Evolutionary conservation across 2,797 vertebrate species (phyloP).

Genomic region (Eulemur mongoz): DNA sequence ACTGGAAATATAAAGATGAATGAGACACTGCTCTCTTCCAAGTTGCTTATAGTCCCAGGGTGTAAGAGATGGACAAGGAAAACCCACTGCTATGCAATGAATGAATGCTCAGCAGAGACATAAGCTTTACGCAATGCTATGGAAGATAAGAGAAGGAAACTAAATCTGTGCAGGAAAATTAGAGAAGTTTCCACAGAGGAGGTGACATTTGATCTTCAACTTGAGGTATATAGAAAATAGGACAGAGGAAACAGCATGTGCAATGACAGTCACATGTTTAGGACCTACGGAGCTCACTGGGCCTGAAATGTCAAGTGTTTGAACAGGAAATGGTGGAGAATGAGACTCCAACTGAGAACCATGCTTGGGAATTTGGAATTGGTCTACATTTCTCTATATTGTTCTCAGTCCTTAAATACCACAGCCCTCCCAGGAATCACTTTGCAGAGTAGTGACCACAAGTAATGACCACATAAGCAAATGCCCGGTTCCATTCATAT

Average conservation of each 20-base stretch:
- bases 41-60: neutral
- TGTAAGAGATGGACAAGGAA: neutral
- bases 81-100: neutral
- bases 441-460: neutral
- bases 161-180: neutral
- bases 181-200: neutral
- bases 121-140: neutral
- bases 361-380: neutral
- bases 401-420: neutral
- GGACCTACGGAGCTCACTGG: neutral
- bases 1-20: neutral
- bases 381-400: neutral
- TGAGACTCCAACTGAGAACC: neutral
- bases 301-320: neutral
- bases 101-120: neutral
- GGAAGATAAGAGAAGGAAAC: neutral
- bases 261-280: rapidly evolving
- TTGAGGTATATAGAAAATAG: neutral
- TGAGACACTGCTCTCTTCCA: neutral
- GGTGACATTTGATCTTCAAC: neutral
- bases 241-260: neutral
- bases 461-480: neutral
- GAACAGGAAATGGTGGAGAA: neutral
- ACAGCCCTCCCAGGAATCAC: neutral
- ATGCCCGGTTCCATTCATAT: neutral